These are phyloP conservation scores for Heteropelma amictum DNA, from an alignment of 2,888 invertebrate species.

Conservation along the genomic window DNA sequence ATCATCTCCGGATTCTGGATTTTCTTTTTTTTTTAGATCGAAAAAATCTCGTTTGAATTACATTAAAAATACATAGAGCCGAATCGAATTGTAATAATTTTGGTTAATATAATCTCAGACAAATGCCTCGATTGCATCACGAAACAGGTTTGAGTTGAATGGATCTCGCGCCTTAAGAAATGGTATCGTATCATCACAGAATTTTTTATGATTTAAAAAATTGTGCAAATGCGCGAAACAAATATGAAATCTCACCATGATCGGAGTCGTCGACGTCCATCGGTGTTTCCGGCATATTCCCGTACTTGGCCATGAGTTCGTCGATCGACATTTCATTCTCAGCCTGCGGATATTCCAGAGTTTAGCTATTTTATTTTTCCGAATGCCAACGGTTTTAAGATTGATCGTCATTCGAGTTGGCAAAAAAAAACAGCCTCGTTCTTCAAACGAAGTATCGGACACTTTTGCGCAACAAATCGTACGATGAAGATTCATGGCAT, in stretches of 20 bases:
- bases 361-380: neutral
- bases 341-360: conserved; percentile 77
- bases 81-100: no score
- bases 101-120: conserved; percentile 65
- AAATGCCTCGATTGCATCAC: conserved; percentile 75
- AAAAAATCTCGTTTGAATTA: neutral
- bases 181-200: conserved; percentile 71
- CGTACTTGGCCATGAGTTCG: conserved; percentile 88
- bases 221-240: neutral
- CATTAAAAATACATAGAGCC: no score
- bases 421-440: neutral
- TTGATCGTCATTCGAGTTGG: no score
- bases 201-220: neutral
- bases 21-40: no score
- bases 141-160: conserved; percentile 67
- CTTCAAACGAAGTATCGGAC: conserved; percentile 48
- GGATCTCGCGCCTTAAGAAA: conserved; percentile 70
- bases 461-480: conserved; percentile 59
- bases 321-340: conserved; percentile 91
- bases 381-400: no score
- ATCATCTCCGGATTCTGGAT: conserved; percentile 63
- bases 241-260: conserved; percentile 70
- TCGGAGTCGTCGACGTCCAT: conserved; percentile 77
- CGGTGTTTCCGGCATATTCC: conserved; percentile 75
- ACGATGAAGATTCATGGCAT: conserved; percentile 56